Evolutionary conservation across 1,140 invertebrate species (phyloP), one percentile per base, ranked within the genome.

Genomic region (Bombyx mori): DNA sequence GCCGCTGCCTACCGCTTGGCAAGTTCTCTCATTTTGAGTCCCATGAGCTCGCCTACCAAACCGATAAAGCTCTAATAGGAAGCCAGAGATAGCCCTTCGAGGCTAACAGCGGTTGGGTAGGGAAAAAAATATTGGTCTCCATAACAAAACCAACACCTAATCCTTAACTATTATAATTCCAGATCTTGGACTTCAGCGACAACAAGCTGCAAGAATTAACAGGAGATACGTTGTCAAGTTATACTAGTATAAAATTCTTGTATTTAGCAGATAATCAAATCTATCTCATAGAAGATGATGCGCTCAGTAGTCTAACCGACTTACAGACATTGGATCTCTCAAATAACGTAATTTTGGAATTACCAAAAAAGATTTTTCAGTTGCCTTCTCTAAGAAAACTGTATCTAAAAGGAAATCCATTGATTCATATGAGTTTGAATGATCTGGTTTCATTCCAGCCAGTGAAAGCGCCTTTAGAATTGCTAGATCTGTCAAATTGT

Each of bases 191-290:
- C 69, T 88, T 91, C 78, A 89, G 90, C 44, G 88, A 87, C 61
- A 92, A 92, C 77, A 89, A 90, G 75, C 88, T 92, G 58, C 86
- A 88, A 72, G 90, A 91, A 72, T 61, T 92, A 44, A 80, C 77
- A 60, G 77, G 77, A 56, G 75, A 85, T 61, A 91, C 91, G 54
- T 88, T 92, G 63, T 75, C 80, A 35, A 78, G 79, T 42, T 91
- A 91, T 64, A 79, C 85, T 9, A 88, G 88, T 65, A 71, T 92
- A 52, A 89, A 89, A 64, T 89, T 86, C 71, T 74, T 92, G 58
- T 90, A 91, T 73, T 83, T 92, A 65, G 82, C 86, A 57, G 91
- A 92, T 62, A 92, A 92, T 62, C 86, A 89, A 73, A 90, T 92
- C 62, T 88, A 88, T 69, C 83, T 82, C 26, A 89, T 92, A 46